Evolutionary conservation across 2,888 invertebrate species (phyloP), one percentile per base, ranked within the genome.

Genomic region (Eustalomyia histrio): DNA sequence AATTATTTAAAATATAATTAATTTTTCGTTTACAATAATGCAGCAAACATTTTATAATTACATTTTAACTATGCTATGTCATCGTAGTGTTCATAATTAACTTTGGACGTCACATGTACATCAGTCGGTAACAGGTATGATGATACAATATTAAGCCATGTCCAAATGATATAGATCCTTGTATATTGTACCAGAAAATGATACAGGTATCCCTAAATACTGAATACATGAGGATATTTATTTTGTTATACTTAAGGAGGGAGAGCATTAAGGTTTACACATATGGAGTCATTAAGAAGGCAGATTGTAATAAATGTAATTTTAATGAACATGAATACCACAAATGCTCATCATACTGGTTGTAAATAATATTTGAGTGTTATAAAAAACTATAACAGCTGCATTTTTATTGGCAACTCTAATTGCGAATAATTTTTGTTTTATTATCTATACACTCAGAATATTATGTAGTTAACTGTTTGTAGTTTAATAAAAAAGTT

Each of bases 291-390:
- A 76, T 71, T 65, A 73, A 73, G 68, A 73, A 53, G 58, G 74
- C 79, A 76, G 71, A 55, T 79, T 69, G 76, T 75, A 83, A 79
- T 72, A 79, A 82, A 82, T 80, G 80, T 79, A 82, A 76, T 72
- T 79, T 81, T 83, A 80, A 82, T 83, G 71, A 81, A 83, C 79
- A 81, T 47, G 81, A 76, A 81, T 81, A 65, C 76, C 79, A 55
- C 71, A 79, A 79, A 67, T 76, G 50, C 58, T 57, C 72, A 63
- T 65, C 68, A 80, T 79, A 74, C 74, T 67, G 76, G 81, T 69
- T 81, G 74, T 78, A 76, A 81, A 71, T 74, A 61, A 74, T 79
- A 75, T 71, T 79, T 24, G 18, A 78, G 21, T 53, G 52, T 50
- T n/a, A 39, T 57, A 24, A 9, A 29, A 14, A 17, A 55, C n/a